Evolutionary conservation across 2,113 vertebrate species (phyloP), one percentile per base, ranked within the genome.

Genomic region (Scomber colias): DNA sequence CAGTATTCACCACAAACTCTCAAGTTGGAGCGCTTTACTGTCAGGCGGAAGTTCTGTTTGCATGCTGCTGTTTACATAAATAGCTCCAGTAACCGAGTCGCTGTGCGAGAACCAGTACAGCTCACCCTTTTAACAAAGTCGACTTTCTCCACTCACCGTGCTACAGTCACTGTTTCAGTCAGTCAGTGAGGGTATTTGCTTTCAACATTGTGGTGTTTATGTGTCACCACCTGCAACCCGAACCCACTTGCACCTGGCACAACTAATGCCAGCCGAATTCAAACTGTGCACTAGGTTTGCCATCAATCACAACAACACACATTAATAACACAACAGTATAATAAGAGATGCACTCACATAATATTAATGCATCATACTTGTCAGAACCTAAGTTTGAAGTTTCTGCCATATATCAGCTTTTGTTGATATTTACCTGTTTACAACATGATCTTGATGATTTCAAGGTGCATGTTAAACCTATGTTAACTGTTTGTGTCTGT

Each of bases 161-260:
- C 13, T 79, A 21, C 75, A 60, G 67, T 75, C 82, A 64, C 61
- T 17, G 53, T 16, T 77, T 75, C 73, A 77, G 79, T 82, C 83
- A 73, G 27, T 77, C 78, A 54, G 24, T 81, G 53, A 59, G 60
- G 45, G 62, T 76, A 11, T 86, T 87, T 75, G 31, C 56, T 89
- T 91, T 91, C 82, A 78, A 71, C 73, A 35, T 75, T 44, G 57
- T 59, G 69, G 84, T 21, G 87, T 87, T 88, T 81, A 75, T 86
- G 81, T 46, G 17, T 75, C 67, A 71, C 68, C 83, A 77, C 66
- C 71, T 65, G 86, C 75, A 93, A 91, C 86, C 78, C 24, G 83
- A 90, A 79, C 66, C 83, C 64, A 9, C 71, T 82, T 70, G 67
- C 83, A 85, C 80, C 87, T 92, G 89, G 82, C 70, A 57, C 83